Conservation (phyloP, 2,797 vertebrate genomes). For the Sebastolobus altivelis region DNA sequence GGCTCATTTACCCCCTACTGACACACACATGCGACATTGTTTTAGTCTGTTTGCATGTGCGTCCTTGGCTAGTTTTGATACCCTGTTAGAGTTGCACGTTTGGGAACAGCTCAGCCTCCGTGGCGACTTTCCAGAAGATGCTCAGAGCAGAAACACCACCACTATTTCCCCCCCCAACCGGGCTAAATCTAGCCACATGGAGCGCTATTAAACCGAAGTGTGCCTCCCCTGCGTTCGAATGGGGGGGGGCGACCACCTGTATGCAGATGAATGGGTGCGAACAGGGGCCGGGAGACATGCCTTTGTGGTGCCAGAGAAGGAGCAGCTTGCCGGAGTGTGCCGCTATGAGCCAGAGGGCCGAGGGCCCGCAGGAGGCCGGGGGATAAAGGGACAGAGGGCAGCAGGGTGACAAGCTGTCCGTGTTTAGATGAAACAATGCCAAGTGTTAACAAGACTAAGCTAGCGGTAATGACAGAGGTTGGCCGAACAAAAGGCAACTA, state of each 20-base stretch:
- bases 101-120: constrained; percentile 28
- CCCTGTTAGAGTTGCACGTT: constrained; percentile 20
- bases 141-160: constrained; percentile 13
- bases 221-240: constrained; percentile 51
- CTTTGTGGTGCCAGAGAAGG: constrained; percentile 74
- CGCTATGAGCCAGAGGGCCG: constrained; percentile 69
- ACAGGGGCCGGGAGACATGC: constrained; percentile 52
- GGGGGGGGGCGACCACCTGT: constrained; percentile 78
- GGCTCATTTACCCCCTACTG: constrained; percentile 66
- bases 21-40: constrained; percentile 55
- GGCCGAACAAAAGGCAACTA: constrained; percentile 62
- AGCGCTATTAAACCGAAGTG: constrained; percentile 64
- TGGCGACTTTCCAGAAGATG: constrained; percentile 41
- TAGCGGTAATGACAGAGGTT: constrained; percentile 63
- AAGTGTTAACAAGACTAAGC: constrained; percentile 79
- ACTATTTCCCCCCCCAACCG: background rate
- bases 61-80: constrained; percentile 27
- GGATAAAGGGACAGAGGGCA: constrained; percentile 76
- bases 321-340: constrained; percentile 86
- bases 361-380: constrained; percentile 48
- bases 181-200: constrained; percentile 52
- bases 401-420: constrained; percentile 78
- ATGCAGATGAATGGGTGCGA: constrained; percentile 78
- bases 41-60: constrained; percentile 23
- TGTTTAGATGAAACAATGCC: constrained; percentile 74